Base-by-base conservation (phyloP, 2,797 vertebrate species). In the Chaunax sp. region DNA sequence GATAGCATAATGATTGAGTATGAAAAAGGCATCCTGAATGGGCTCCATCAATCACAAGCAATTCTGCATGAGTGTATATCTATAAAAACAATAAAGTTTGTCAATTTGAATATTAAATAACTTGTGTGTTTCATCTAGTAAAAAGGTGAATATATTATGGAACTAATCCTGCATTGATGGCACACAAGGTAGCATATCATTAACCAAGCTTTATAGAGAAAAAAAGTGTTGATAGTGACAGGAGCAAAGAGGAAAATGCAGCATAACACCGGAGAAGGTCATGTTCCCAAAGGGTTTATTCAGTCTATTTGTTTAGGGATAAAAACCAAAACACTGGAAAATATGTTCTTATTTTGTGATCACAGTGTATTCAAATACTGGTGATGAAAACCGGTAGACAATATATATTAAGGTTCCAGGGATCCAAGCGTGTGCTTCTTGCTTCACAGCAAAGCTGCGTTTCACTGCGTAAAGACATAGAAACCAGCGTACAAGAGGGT, bases 371-470 rank as follows among this genome's bases (percentile, higher is more conserved):
- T 23, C 46, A 12, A 18, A n/a, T 52, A 20, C 8, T 15, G 5
- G 46, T 38, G 20, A 13, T 56, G 49, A 22, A 47, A 54, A 38
- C 77, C 59, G 43, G n/a, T n/a, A n/a, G n/a, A n/a, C n/a, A n/a
- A n/a, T n/a, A n/a, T n/a, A n/a, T n/a, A n/a, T n/a, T n/a, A n/a
- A n/a, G n/a, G n/a, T n/a, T n/a, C n/a, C n/a, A n/a, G n/a, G n/a
- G n/a, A n/a, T n/a, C n/a, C n/a, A n/a, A n/a, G n/a, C n/a, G n/a
- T n/a, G 45, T 37, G 53, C 19, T 61, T 46, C 26, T 41, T 35
- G 49, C n/a, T 69, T 59, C 15, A 46, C 51, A 65, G 64, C 60
- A 77, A 72, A 72, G 57, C 67, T 45, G 64, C 60, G 72, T 85
- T 77, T 68, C 44, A 52, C 28, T 15, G 12, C 43, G 59, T 67